Conservation (phyloP, 2,797 vertebrate species). For the Chloroceryle amazona region DNA sequence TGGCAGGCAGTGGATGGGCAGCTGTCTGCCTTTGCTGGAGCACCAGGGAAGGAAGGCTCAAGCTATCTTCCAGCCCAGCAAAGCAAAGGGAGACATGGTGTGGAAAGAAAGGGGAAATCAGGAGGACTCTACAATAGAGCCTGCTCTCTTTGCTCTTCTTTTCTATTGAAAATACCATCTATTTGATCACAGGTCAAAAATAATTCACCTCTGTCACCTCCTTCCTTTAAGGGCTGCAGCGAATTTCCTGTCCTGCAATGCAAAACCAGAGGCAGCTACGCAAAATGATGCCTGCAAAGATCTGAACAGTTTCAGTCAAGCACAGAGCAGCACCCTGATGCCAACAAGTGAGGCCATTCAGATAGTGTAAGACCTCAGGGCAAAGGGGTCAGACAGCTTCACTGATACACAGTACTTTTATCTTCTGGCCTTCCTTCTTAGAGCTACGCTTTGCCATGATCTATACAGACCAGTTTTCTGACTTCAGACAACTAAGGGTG, state of each 20-base stretch:
- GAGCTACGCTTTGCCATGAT: not conserved
- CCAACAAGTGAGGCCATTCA: not conserved
- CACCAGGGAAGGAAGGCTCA: not conserved
- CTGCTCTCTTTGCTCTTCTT: not conserved
- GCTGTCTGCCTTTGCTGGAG: not conserved
- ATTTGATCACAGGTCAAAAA: not conserved
- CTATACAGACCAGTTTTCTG: not conserved
- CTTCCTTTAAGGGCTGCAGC: not conserved
- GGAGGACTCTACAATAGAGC: not conserved
- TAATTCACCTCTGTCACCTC: not conserved
- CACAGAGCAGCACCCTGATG: not conserved
- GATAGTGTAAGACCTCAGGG: not conserved
- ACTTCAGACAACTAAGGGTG: not conserved
- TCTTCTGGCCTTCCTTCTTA: not conserved
- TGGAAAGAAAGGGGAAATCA: not conserved
- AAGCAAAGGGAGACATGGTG: accelerated
- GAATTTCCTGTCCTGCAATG: not conserved
- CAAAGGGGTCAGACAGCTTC: not conserved
- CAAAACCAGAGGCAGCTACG: not conserved
- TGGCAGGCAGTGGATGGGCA: not conserved
- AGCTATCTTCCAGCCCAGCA: not conserved
- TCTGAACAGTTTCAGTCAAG: not conserved
- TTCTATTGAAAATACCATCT: not conserved
- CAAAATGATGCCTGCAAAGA: not conserved
- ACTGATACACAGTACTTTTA: not conserved